Base-by-base conservation (phyloP, 1,140 invertebrate genomes). In the Drosophila chauvacae region DNA sequence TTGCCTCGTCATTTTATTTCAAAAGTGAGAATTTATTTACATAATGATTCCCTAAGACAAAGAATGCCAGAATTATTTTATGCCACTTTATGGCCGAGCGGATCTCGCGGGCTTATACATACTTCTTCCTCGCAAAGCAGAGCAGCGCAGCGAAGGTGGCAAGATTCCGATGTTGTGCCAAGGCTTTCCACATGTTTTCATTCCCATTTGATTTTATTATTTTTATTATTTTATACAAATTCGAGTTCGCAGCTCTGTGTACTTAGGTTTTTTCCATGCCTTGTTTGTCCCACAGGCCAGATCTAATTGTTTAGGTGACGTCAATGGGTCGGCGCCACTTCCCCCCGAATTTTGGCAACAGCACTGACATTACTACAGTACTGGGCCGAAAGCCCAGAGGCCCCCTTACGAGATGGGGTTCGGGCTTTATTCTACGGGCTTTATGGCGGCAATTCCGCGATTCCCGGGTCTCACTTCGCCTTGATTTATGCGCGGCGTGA, bases 1-100 rank as follows among this genome's bases (percentile, higher is more conserved):
- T 61, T 76, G 77, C 80, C 62, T 60, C 61, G 85, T 84, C 85
- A 90, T 85, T 88, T 90, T 81, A 72, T 88, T 85, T 90, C 63
- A 85, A 77, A 90, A 90, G 85, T 85, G 68, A 90, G 81, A 88
- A 88, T 88, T 88, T 88, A 88, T 88, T 88, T 88, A 85, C 85
- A 88, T 90, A 90, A 88, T 88, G 81, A 90, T 90, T 71, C 77
- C 71, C 81, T 68, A 78, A 90, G 81, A 90, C 84, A 88, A 88
- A 90, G 84, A 85, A 88, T 84, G 85, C 73, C 78, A 60, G 85
- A 88, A 88, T 88, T 88, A 90, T 88, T 88, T 90, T 74, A 88
- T 88, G 80, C 72, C 85, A 75, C 61, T 90, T 90, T 88, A 90
- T 90, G 56, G 75, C 74, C 85, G 70, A 56, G 18, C 50, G 44